Conservation (phyloP, 2,113 vertebrate genomes). For the Synchiropus splendidus region DNA sequence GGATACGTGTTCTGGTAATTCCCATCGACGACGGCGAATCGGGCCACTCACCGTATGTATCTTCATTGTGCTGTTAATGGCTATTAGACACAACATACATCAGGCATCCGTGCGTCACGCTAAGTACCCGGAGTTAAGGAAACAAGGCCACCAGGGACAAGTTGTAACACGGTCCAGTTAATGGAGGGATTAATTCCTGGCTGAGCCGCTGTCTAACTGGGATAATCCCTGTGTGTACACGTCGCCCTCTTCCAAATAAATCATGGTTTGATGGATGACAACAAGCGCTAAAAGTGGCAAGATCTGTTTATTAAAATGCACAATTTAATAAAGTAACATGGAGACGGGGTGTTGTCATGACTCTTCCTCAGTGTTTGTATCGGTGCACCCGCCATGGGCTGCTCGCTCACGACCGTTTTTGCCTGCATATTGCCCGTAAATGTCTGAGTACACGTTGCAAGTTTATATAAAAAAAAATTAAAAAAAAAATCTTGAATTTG, state of each 20-base stretch:
- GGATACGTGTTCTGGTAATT: slow-evolving; percentile 32
- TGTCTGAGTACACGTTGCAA: too few relatives aligned
- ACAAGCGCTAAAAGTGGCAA: too few relatives aligned
- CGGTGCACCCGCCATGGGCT: too few relatives aligned
- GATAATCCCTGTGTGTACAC: slow-evolving; percentile 42
- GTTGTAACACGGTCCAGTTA: slow-evolving; percentile 44
- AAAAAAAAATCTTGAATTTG: too few relatives aligned
- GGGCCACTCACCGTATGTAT: slow-evolving; percentile 26
- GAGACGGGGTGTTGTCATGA: too few relatives aligned
- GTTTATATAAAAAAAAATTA: too few relatives aligned
- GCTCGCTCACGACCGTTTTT: too few relatives aligned
- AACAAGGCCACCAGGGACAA: slow-evolving; percentile 27
- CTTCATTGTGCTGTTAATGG: slow-evolving; percentile 32
- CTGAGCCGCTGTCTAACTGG: slow-evolving; percentile 26
- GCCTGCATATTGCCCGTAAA: too few relatives aligned
- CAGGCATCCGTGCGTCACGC: slow-evolving; percentile 31
- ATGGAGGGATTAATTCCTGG: slow-evolving; percentile 49
- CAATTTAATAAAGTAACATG: too few relatives aligned
- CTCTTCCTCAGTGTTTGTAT: too few relatives aligned
- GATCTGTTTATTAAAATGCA: too few relatives aligned
- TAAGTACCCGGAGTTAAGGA: slow-evolving; percentile 38
- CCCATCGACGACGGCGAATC: slow-evolving; percentile 28
- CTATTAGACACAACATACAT: slow-evolving; percentile 47
- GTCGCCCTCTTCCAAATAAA: slow-evolving; percentile 30
- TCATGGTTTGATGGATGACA: slow-evolving; percentile 2